phyloP scores from a whole-genome alignment of 2,113 vertebrate species.

The Corythaixoides concolor region DNA sequence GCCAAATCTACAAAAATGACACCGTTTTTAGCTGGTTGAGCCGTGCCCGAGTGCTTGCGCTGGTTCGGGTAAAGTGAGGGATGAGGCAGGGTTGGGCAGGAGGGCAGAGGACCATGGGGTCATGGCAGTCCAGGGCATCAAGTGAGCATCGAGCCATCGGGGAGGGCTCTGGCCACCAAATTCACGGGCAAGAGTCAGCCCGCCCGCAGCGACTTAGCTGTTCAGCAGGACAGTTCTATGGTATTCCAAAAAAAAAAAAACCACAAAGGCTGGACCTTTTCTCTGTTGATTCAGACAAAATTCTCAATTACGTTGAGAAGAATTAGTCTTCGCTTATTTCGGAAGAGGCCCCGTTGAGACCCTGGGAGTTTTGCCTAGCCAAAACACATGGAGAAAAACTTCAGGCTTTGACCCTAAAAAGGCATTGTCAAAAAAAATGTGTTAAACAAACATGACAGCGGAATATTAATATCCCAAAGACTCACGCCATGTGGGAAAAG shows the following conservation, averaged over 20 bases:
- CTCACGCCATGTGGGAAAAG: constrained; percentile 12
- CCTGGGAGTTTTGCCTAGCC: constrained; percentile 14
- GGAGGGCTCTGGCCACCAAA: not conserved
- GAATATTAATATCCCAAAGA: constrained; percentile 39
- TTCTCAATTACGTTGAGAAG: not conserved
- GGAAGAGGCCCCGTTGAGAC: not conserved
- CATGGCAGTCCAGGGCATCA: not conserved
- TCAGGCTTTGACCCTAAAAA: constrained; percentile 48
- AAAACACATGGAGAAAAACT: constrained; percentile 39
- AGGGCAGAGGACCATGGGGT: not conserved
- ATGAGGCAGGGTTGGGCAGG: not conserved
- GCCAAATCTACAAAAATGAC: not conserved
- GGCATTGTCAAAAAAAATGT: constrained; percentile 30
- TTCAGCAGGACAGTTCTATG: not conserved
- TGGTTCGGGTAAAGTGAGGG: not conserved
- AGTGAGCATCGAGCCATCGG: not conserved
- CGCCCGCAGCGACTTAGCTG: not conserved
- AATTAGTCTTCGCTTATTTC: constrained; percentile 12
- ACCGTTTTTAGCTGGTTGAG: not conserved
- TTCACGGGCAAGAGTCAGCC: not conserved
- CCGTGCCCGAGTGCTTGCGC: not conserved
- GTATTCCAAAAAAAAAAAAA: not conserved
- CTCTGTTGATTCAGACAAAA: constrained; percentile 24
- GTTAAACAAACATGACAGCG: constrained; percentile 33
- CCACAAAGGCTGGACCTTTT: not conserved